phyloP scores from a whole-genome alignment of 64 coral and sea anemone species.

The Pocillopora damicornis region DNA sequence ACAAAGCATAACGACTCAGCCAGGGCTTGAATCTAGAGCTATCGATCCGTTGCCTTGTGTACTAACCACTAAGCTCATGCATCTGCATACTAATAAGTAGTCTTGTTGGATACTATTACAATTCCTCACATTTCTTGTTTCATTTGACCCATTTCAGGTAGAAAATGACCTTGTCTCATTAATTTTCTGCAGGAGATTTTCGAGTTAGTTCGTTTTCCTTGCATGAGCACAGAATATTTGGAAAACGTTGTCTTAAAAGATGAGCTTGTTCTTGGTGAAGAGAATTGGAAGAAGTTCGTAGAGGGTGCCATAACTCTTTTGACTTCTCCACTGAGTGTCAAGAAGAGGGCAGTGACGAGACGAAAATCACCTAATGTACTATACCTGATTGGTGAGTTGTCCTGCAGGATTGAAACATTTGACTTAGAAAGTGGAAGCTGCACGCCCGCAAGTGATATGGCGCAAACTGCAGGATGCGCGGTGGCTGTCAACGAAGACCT shows the following conservation, averaged over 20 bases:
- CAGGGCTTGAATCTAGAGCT: too few species aligned
- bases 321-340: constrained; percentile 3
- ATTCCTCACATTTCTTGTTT: too few species aligned
- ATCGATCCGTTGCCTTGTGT: too few species aligned
- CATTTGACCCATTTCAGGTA: too few species aligned
- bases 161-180: too few species aligned
- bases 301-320: constrained; percentile 29
- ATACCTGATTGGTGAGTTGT: constrained; percentile 72
- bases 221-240: constrained; percentile 37
- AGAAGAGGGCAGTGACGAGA: constrained; percentile 2
- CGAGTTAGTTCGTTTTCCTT: constrained; percentile 62
- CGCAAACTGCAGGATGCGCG: constrained; percentile 54
- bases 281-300: constrained; percentile 51
- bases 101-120: too few species aligned
- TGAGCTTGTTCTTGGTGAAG: constrained; percentile 30
- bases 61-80: too few species aligned
- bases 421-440: constrained; percentile 54
- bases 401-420: constrained; percentile 67
- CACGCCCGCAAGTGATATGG: constrained; percentile 44
- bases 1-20: too few species aligned
- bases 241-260: constrained; percentile 37
- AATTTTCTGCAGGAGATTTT: constrained; percentile 57
- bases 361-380: constrained; percentile 72
- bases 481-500: constrained; percentile 52
- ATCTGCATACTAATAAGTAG: too few species aligned